Conservation (phyloP, 37 sponge, comb jelly and placozoan genomes). For the Cladorhizidae sp. region DNA sequence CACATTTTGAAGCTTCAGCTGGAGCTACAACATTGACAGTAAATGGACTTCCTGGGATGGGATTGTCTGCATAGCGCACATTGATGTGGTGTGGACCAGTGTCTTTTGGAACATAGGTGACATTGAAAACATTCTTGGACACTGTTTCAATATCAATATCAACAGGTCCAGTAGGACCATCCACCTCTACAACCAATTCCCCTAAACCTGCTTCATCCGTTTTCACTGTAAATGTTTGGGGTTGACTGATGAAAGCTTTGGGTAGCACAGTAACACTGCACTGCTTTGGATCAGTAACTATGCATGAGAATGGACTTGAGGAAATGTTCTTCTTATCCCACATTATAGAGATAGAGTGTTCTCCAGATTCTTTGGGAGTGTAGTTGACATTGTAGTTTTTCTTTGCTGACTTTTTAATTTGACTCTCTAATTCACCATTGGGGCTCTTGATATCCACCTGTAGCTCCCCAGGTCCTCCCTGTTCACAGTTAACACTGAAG, state of each 20-base stretch:
- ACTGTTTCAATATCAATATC: conserved; percentile 18
- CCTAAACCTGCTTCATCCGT: conserved; percentile 66
- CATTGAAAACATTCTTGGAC: conserved; percentile 15
- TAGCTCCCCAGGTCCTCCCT: conserved; percentile 71
- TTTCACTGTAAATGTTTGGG: conserved; percentile 47
- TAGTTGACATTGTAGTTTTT: conserved; percentile 44
- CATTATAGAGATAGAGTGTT: conserved; percentile 29
- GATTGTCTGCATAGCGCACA: conserved; percentile 26
- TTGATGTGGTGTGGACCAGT: conserved; percentile 39
- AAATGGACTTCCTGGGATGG: conserved; percentile 71
- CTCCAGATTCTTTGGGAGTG: conserved; percentile 66
- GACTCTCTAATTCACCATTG: conserved; percentile 13
- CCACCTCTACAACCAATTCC: conserved; percentile 25
- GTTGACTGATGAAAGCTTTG: conserved; percentile 32
- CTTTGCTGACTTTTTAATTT: conserved; percentile 21
- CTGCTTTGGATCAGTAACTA: conserved; percentile 61
- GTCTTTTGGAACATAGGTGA: conserved; percentile 60
- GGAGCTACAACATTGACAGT: conserved; percentile 34
- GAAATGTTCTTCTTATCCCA: conserved; percentile 62
- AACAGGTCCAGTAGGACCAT: conserved; percentile 60
- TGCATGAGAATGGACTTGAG: conserved; percentile 65
- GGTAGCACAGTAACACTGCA: conserved; percentile 68
- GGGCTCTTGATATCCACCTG: conserved; percentile 64
- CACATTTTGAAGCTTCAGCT: conserved; percentile 67
- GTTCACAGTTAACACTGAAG: conserved; percentile 70